A percentile compares a stretch with the other conserved stretches of the same genome.
Conservation (phyloP, 2,113 vertebrate species). For the Neogobius melanostomus region DNA sequence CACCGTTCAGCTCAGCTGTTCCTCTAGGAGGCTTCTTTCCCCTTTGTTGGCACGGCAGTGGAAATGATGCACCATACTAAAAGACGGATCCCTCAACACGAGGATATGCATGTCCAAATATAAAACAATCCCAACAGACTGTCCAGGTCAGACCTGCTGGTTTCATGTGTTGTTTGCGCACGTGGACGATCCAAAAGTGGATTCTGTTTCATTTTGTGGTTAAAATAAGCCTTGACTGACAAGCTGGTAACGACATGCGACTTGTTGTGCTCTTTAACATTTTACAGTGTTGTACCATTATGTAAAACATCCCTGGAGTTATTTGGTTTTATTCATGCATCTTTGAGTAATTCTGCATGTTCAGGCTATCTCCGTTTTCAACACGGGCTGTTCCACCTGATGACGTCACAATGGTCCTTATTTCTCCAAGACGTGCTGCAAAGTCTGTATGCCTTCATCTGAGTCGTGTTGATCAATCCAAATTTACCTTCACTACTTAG, state of each 20-base stretch:
- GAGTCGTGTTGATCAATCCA: too few species aligned
- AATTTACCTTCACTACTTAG: too few species aligned
- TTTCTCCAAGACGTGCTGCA: too few species aligned
- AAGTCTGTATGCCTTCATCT: too few species aligned
- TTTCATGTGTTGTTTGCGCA: neutral
- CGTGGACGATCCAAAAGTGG: neutral
- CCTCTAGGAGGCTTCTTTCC: neutral
- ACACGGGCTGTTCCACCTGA: too few species aligned
- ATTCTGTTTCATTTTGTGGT: neutral
- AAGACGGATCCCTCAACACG: neutral
- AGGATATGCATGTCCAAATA: neutral
- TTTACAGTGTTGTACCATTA: too few species aligned
- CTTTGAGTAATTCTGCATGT: neutral
- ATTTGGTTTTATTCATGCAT: neutral
- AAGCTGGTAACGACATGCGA: neutral
- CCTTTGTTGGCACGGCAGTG: slow-evolving; percentile 13
- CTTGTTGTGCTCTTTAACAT: too few species aligned
- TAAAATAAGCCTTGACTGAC: neutral
- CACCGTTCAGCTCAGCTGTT: neutral
- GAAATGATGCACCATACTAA: slow-evolving; percentile 2
- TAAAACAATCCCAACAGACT: neutral
- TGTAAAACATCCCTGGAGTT: too few species aligned
- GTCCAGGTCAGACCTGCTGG: neutral
- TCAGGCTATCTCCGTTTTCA: neutral
- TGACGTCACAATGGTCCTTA: too few species aligned